These are phyloP conservation scores for Lobophora halterata DNA, from an alignment of 2,888 invertebrate species.

Conservation along the genomic window DNA sequence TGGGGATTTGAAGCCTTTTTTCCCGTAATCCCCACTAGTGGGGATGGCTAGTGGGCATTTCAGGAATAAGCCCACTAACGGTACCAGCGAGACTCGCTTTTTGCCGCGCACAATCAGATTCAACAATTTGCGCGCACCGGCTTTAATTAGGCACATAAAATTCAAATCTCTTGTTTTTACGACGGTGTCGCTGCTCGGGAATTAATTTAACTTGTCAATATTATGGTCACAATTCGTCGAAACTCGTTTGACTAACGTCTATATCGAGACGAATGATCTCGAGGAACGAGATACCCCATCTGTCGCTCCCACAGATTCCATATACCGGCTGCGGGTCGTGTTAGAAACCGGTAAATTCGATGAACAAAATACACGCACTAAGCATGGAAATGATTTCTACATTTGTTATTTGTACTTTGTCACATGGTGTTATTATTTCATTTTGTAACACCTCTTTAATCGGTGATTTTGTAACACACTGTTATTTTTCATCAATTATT, in stretches of 20 bases:
- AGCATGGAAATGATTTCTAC: no score
- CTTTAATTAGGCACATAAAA: constrained; percentile 67
- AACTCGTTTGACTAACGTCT: constrained; percentile 69
- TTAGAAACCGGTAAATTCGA: constrained; percentile 59
- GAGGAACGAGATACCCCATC: constrained; percentile 66
- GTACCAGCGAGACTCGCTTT: constrained; percentile 60
- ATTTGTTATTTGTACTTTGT: no score
- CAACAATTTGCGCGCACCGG: constrained; percentile 57
- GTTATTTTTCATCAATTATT: no score
- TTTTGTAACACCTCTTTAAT: no score
- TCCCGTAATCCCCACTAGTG: no score
- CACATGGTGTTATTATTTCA: no score
- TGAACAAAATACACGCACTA: no score
- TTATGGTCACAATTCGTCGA: constrained; percentile 65
- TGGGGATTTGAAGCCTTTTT: no score
- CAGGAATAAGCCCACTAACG: no score
- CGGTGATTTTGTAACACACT: no score
- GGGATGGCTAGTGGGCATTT: no score
- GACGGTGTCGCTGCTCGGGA: constrained; percentile 49
- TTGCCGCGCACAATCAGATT: constrained; percentile 62
- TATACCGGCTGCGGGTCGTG: constrained; percentile 54
- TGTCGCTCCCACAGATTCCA: constrained; percentile 65
- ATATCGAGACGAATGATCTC: constrained; percentile 58
- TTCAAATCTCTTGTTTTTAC: constrained; percentile 57
- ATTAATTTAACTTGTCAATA: constrained; percentile 70